A percentile compares a stretch with the other conserved stretches of the same genome.
Conservation (phyloP, 2,797 vertebrate genomes). For the Distichodus sexfasciatus region DNA sequence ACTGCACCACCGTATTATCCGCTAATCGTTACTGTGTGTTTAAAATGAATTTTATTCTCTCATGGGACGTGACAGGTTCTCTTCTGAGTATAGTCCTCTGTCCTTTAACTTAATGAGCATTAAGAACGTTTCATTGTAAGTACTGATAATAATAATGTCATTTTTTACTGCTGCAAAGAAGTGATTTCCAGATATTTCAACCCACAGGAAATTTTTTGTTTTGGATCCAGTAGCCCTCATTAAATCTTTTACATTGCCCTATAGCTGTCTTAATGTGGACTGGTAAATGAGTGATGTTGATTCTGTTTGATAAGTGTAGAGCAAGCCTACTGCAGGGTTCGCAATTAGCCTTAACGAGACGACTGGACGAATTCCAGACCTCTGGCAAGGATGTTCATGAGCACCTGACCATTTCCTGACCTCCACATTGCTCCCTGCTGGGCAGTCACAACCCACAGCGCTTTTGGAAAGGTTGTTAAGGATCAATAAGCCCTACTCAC, state of each 20-base stretch:
- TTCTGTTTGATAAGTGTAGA: constrained; percentile 18
- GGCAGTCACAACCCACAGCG: constrained; percentile 43
- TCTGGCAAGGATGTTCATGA: constrained; percentile 42
- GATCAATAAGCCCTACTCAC: constrained; percentile 68
- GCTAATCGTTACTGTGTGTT: no score
- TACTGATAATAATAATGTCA: no score
- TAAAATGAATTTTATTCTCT: no score
- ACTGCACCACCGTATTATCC: no score
- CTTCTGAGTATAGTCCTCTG: no score
- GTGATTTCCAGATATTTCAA: no score
- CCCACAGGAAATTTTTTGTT: no score
- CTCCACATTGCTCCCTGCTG: constrained; percentile 2
- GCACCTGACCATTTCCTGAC: constrained; percentile 40
- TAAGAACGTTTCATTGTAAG: no score
- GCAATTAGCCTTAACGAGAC: constrained; percentile 57
- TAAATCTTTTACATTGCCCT: constrained; percentile 3
- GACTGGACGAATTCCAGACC: constrained; percentile 44
- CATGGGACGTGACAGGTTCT: no score
- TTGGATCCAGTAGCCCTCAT: constrained; percentile 3
- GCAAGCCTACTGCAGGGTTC: background rate
- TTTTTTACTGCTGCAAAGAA: no score
- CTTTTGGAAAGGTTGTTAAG: constrained; percentile 64
- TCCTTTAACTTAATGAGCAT: no score
- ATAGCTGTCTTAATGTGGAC: background rate
- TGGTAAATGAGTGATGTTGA: constrained; percentile 24